Conservation (phyloP, 2,797 vertebrate genomes). For the Pangasius macronema region DNA sequence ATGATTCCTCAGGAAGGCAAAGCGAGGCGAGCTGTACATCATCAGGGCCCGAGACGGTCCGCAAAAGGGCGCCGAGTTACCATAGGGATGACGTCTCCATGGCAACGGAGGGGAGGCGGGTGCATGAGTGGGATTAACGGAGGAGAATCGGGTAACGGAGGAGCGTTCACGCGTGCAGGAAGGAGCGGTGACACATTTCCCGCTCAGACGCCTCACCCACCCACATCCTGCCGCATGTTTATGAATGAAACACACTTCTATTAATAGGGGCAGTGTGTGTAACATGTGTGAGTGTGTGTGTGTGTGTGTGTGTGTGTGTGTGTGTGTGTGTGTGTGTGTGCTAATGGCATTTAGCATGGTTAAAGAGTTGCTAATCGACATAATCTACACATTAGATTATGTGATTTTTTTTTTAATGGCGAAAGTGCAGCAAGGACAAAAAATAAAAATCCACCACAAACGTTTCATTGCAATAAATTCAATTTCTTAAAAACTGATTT, state of each 20-base stretch:
- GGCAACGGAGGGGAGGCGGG: conserved; percentile 72
- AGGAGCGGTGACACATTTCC: conserved; percentile 65
- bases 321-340: conserved; percentile 1
- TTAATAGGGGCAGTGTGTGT: not conserved
- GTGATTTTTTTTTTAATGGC: not conserved
- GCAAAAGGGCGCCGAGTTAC: conserved; percentile 75
- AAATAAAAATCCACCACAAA: not conserved
- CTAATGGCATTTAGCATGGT: not conserved
- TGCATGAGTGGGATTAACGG: conserved; percentile 71
- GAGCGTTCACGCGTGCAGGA: conserved; percentile 61
- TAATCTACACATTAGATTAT: not conserved
- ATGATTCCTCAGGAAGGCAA: conserved; percentile 67
- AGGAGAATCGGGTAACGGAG: conserved; percentile 69
- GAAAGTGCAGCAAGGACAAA: not conserved
- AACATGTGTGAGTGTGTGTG: not conserved
- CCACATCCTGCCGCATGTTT: conserved; percentile 28
- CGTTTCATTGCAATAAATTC: not conserved
- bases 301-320: not conserved
- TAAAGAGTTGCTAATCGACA: not conserved
- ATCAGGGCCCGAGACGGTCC: conserved; percentile 70
- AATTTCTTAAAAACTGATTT: not conserved
- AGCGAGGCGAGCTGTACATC: conserved; percentile 69
- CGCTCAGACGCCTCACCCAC: conserved; percentile 39
- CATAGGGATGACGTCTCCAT: conserved; percentile 83
- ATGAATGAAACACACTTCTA: conserved; percentile 33